A percentile compares a stretch with the other conserved stretches of the same genome.
Conservation (phyloP, 2,797 vertebrate genomes). For the Nyctalus aviator region DNA sequence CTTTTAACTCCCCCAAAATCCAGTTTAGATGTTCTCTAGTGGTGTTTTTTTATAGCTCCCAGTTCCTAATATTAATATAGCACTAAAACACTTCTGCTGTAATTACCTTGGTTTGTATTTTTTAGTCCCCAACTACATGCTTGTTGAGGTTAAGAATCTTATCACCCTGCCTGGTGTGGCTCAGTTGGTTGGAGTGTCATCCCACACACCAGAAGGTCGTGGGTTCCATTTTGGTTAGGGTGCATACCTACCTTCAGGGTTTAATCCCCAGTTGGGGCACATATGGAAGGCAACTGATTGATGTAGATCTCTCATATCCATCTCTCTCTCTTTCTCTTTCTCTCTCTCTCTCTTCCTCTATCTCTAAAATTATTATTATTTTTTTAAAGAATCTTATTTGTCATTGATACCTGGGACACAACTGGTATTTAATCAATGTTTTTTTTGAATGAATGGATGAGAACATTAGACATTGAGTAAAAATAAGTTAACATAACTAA, state of each 20-base stretch:
- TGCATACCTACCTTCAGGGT: background rate
- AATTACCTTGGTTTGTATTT: background rate
- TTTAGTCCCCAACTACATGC: background rate
- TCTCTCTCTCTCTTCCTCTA: background rate
- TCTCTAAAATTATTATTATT: background rate
- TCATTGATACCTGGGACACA: background rate
- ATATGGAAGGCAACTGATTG: background rate
- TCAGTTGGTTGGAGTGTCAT: background rate
- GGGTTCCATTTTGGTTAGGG: background rate
- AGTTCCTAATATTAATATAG: background rate
- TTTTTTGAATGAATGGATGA: background rate
- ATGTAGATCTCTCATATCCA: background rate
- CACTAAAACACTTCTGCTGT: background rate
- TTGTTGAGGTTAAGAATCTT: conserved; percentile 39
- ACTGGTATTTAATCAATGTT: background rate
- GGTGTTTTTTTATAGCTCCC: background rate
- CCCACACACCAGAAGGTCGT: background rate
- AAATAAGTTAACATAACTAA: background rate
- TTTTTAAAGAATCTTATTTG: background rate
- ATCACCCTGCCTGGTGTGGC: background rate
- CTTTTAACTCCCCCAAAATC: background rate
- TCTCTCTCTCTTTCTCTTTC: no score
- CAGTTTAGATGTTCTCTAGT: background rate
- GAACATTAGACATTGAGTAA: background rate
- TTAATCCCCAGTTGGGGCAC: background rate